Conservation (phyloP, 2,113 vertebrate genomes). For the Eptesicus fuscus region DNA sequence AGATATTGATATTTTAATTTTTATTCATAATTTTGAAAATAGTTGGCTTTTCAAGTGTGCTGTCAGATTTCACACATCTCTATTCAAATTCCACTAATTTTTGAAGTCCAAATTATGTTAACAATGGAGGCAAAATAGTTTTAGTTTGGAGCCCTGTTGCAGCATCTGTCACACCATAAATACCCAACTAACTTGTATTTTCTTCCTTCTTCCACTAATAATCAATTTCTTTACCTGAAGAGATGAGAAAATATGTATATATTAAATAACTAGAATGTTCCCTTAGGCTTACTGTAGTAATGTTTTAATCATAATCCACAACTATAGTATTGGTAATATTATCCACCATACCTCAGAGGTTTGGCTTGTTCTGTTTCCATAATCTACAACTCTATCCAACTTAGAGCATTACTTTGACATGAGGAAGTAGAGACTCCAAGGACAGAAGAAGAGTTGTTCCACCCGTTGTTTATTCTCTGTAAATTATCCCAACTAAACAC, state of each 20-base stretch:
- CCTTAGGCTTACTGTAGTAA: neutral
- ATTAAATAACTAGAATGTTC: neutral
- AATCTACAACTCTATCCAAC: neutral
- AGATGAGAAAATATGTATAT: neutral
- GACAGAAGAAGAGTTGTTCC: neutral
- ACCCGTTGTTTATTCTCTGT: neutral
- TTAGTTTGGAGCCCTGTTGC: neutral
- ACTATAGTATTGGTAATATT: neutral
- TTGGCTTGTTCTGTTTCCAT: neutral
- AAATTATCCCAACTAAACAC: neutral
- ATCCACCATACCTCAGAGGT: neutral
- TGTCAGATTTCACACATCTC: neutral
- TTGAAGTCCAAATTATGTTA: neutral
- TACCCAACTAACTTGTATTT: conserved; percentile 4
- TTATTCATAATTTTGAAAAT: neutral
- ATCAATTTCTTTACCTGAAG: neutral
- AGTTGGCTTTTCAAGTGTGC: neutral
- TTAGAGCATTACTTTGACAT: neutral
- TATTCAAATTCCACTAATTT: neutral
- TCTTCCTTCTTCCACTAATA: conserved; percentile 8
- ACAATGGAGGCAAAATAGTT: neutral
- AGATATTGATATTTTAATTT: neutral
- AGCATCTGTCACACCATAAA: neutral
- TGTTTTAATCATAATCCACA: neutral
- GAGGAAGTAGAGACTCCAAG: neutral